Evolutionary conservation across 2,797 vertebrate species (phyloP).

Genomic region (Spheniscus humboldti): DNA sequence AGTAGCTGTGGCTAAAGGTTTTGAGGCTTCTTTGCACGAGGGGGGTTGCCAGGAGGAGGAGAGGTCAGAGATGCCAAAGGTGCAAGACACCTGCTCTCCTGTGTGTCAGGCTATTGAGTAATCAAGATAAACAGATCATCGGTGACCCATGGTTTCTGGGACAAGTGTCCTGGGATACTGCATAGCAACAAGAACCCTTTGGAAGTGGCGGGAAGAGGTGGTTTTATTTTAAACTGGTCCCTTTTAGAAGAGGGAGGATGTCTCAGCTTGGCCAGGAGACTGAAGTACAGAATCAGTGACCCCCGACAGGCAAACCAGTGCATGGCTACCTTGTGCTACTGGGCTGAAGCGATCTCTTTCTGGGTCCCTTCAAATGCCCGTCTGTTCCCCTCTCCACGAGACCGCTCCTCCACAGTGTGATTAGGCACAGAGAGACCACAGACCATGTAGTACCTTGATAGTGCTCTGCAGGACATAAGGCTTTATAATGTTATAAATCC

Average conservation of each 20-base stretch:
- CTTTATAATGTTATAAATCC: not conserved
- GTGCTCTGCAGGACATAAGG: not conserved
- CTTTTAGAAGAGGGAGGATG: not conserved
- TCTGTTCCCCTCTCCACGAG: not conserved
- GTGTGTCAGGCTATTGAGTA: not conserved
- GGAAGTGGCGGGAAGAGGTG: not conserved
- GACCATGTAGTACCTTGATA: fast-evolving
- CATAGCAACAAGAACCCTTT: too few species aligned
- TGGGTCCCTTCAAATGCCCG: not conserved
- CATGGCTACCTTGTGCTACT: fast-evolving
- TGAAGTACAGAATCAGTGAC: not conserved
- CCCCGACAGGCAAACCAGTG: not conserved
- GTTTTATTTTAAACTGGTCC: not conserved
- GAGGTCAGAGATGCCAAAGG: not conserved
- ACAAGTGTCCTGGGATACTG: not conserved
- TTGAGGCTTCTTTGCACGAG: not conserved
- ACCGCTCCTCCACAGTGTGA: fast-evolving
- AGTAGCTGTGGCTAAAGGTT: not conserved
- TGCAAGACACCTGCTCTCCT: not conserved
- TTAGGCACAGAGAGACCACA: fast-evolving
- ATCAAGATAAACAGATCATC: not conserved
- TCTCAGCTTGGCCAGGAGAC: not conserved
- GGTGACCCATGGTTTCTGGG: not conserved
- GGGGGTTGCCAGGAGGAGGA: not conserved
- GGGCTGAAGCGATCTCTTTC: not conserved